Evolutionary conservation across 2,888 invertebrate species (phyloP), one percentile per base, ranked within the genome.

Genomic region (Drosophila neoperkinsi): DNA sequence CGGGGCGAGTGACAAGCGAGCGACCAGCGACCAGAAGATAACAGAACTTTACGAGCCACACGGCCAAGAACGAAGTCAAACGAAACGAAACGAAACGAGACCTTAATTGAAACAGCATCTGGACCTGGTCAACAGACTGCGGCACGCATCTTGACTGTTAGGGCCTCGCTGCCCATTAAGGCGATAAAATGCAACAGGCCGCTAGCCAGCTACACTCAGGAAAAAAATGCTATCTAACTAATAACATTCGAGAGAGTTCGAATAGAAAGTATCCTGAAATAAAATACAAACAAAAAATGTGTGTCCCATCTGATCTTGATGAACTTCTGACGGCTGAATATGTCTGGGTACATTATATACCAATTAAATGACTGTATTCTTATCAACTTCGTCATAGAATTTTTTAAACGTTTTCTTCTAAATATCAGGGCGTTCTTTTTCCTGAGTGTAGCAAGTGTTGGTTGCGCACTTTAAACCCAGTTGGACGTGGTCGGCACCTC

Each of bases 101-200:
- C 62, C 79, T 83, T 81, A 83, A 88, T 82, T 81, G 82, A 84
- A 83, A 84, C 81, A 79, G 74, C 83, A 71, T 71, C 62, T 63
- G 74, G 53, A 61, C 16, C 38, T 38, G 34, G 46, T 55, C 34
- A 58, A 60, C 56, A 38, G 30, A 38, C 51, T 38, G n/a, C 41
- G 31, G 18, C 64, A 65, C 46, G 61, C 43, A 62, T 62, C 36
- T 53, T 56, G 43, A 31, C 33, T 49, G 64, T 70, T 21, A 34
- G 21, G 25, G 46, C 34, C 6, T 68, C 64, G 79, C 74, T 84
- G 79, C 84, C 90, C 46, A 90, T 82, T 84, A 90, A 90, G 81
- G 85, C 90, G 87, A 91, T 91, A 91, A 91, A 90, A 46, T 81
- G 88, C 89, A 83, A 80, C 72, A 58, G 59, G 65, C 55, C 61